These are phyloP conservation scores for Marasmarcha lunaedactyla DNA, from an alignment of 2,888 invertebrate species.

Conservation along the genomic window DNA sequence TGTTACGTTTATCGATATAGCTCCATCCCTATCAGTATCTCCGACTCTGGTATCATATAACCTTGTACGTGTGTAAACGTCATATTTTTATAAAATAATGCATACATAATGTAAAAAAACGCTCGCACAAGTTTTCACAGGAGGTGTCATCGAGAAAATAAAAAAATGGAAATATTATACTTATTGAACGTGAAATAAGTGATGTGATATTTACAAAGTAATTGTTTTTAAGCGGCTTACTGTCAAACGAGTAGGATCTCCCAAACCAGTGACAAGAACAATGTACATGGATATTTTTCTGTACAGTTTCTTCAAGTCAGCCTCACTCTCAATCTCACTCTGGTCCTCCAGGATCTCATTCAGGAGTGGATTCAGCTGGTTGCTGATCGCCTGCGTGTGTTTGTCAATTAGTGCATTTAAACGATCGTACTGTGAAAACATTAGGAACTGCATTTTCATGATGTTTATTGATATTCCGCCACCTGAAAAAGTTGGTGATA, in stretches of 20 bases:
- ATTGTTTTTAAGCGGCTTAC: too few species aligned
- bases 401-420: slow-evolving; percentile 58
- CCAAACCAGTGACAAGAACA: slow-evolving; percentile 76
- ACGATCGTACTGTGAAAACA: slow-evolving; percentile 67
- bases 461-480: slow-evolving; percentile 58
- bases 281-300: slow-evolving; percentile 78
- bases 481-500: slow-evolving; percentile 30
- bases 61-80: too few species aligned
- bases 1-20: too few species aligned
- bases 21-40: too few species aligned
- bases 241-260: slow-evolving; percentile 72
- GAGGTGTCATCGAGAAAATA: too few species aligned
- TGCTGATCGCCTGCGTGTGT: slow-evolving; percentile 57
- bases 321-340: slow-evolving; percentile 45
- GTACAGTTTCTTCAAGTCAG: slow-evolving; percentile 65
- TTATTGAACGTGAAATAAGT: too few species aligned
- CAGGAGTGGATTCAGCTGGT: slow-evolving; percentile 63
- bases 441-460: slow-evolving; percentile 73
- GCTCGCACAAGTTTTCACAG: too few species aligned
- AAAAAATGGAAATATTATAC: too few species aligned
- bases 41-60: too few species aligned
- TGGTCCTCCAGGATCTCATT: slow-evolving; percentile 69
- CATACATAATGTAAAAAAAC: too few species aligned
- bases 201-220: too few species aligned
- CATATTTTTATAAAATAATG: too few species aligned